Evolutionary conservation across 1,140 invertebrate genomes (phyloP).

Genomic region (Eupeodes corollae): DNA sequence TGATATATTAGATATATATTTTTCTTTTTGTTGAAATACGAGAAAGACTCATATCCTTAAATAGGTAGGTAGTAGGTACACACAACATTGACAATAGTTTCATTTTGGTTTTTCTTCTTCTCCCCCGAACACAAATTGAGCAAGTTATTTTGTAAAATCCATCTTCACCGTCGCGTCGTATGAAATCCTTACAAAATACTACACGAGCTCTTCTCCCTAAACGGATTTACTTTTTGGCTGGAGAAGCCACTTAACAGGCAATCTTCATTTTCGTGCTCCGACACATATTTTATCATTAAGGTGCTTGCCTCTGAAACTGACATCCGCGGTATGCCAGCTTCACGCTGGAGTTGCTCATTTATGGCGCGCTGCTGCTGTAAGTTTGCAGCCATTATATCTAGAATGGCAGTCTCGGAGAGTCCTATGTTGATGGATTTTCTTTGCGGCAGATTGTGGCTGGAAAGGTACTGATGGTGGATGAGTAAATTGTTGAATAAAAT

Average conservation of each 20-base stretch:
- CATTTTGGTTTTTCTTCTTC: no score
- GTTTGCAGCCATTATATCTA: slow-evolving; percentile 81
- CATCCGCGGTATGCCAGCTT: slow-evolving; percentile 81
- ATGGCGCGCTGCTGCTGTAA: slow-evolving; percentile 83
- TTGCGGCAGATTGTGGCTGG: no score
- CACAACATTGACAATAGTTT: no score
- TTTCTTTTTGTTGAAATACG: no score
- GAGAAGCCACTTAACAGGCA: slow-evolving; percentile 87
- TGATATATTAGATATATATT: no score
- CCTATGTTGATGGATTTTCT: slow-evolving; percentile 47
- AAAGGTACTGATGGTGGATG: no score
- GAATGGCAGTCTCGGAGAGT: slow-evolving; percentile 70
- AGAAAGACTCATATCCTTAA: no score
- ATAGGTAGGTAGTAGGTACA: no score
- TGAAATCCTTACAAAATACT: slow-evolving; percentile 55
- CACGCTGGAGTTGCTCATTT: slow-evolving; percentile 84
- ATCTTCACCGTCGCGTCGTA: no score
- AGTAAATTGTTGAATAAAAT: no score
- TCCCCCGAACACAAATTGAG: no score
- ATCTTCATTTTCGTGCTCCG: slow-evolving; percentile 86
- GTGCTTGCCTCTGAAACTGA: slow-evolving; percentile 77
- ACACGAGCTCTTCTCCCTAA: slow-evolving; percentile 91
- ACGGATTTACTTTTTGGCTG: slow-evolving; percentile 92
- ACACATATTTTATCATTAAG: slow-evolving; percentile 85
- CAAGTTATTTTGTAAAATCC: no score